These are phyloP conservation scores for Tetragnatha montana DNA, from an alignment of 2,888 invertebrate genomes.

Conservation along the genomic window DNA sequence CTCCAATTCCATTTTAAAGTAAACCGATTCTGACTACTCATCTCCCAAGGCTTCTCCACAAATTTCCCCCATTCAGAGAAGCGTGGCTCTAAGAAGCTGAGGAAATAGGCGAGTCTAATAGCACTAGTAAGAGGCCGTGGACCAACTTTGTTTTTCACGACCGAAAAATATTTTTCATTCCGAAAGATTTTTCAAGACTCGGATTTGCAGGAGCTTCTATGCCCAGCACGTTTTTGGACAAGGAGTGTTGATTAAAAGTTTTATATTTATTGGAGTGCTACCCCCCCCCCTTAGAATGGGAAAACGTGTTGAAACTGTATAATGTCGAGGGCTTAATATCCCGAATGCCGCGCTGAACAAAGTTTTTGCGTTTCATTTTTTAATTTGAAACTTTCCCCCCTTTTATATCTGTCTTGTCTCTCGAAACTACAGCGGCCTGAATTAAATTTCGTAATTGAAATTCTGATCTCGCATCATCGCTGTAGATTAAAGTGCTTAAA, in stretches of 20 bases:
- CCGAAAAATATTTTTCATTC: conserved; percentile 29
- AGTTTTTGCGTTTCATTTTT: conserved; percentile 36
- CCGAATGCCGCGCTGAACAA: background rate
- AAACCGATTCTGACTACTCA: too few relatives aligned
- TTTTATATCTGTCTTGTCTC: conserved; percentile 12
- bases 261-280: conserved; percentile 46
- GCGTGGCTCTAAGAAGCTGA: too few relatives aligned
- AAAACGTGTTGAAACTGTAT: conserved; percentile 49
- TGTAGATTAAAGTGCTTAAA: conserved; percentile 52
- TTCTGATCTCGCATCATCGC: conserved; percentile 35
- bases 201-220: conserved; percentile 27
- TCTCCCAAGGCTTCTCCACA: too few relatives aligned
- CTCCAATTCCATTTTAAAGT: too few relatives aligned
- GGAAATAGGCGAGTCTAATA: background rate
- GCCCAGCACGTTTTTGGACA: conserved; percentile 46
- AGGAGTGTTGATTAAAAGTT: conserved; percentile 62
- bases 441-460: conserved; percentile 57
- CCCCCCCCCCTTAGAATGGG: conserved; percentile 7
- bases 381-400: conserved; percentile 42
- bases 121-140: background rate
- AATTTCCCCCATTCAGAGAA: too few relatives aligned
- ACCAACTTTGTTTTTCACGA: background rate
- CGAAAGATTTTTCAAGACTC: conserved; percentile 34
- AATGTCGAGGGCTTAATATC: conserved; percentile 46
- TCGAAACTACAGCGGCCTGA: background rate